These are phyloP conservation scores for Zaprionus ghesquierei DNA, from an alignment of 1,140 invertebrate genomes.

Conservation along the genomic window DNA sequence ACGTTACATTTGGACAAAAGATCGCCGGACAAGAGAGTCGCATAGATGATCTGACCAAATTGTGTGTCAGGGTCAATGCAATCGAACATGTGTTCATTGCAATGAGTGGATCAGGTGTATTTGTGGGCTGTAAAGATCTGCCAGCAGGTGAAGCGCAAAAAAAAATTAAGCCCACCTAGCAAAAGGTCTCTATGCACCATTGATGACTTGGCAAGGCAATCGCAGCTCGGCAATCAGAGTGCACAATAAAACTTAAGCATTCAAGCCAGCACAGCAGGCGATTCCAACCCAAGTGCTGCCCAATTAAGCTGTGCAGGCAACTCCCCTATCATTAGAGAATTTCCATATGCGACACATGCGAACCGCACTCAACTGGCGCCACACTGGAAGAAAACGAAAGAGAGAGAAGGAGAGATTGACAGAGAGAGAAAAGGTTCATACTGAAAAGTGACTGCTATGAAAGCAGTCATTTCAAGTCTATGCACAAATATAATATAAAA, in stretches of 20 bases:
- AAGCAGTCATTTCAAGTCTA: no score
- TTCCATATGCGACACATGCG: conserved; percentile 71
- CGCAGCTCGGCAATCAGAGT: conserved; percentile 50
- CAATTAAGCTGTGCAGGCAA: conserved; percentile 47
- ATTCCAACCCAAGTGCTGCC: conserved; percentile 30
- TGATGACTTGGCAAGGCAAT: conserved; percentile 22
- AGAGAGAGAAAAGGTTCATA: neutral
- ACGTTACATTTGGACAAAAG: conserved; percentile 47
- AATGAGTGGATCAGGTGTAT: neutral
- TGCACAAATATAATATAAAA: no score
- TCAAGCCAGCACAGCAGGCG: conserved; percentile 45
- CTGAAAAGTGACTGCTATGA: neutral
- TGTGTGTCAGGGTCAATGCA: conserved; percentile 62
- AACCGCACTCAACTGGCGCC: conserved; percentile 42
- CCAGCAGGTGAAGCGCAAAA: neutral
- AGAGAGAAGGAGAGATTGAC: neutral
- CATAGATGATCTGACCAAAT: conserved; percentile 42
- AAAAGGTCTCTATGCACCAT: neutral
- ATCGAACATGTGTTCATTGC: conserved; percentile 26
- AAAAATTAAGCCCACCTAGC: neutral
- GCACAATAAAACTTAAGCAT: conserved; percentile 55
- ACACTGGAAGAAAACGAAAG: conserved; percentile 1
- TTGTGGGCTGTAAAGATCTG: neutral
- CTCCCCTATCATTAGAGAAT: conserved; percentile 67
- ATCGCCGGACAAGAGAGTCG: conserved; percentile 20